These are phyloP conservation scores for Candidula unifasciata DNA, from an alignment of 2,888 invertebrate species.

Conservation along the genomic window DNA sequence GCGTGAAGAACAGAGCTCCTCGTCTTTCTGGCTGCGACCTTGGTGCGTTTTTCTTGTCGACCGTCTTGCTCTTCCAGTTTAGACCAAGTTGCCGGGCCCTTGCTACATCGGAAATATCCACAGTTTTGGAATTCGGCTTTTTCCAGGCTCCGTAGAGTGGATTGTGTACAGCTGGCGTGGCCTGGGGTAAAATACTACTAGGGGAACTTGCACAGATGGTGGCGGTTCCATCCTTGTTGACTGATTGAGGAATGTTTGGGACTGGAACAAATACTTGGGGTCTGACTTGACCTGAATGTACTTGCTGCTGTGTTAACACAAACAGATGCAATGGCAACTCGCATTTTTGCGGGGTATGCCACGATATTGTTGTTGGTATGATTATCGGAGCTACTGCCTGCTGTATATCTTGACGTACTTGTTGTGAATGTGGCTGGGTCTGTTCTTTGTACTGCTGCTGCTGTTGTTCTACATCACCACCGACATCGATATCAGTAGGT, in stretches of 20 bases:
- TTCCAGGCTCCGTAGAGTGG: conserved; percentile 23
- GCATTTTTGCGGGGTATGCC: neutral
- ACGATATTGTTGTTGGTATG: neutral
- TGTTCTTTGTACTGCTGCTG: neutral
- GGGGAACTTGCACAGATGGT: neutral
- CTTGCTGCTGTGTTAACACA: neutral
- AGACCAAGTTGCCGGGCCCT: neutral
- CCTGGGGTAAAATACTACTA: neutral
- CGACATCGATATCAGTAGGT: neutral
- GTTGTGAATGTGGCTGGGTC: neutral
- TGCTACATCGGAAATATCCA: conserved; percentile 36
- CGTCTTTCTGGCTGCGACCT: conserved; percentile 38
- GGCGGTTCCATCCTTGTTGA: neutral
- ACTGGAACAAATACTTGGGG: conserved; percentile 26
- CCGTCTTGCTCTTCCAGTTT: neutral
- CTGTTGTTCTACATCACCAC: neutral
- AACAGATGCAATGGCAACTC: conserved; percentile 5
- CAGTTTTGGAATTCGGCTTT: conserved; percentile 13
- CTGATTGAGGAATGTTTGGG: conserved; percentile 30
- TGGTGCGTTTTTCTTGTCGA: conserved; percentile 14
- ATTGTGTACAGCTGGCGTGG: neutral
- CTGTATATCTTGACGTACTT: neutral
- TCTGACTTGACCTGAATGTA: conserved; percentile 2
- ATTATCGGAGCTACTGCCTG: neutral
- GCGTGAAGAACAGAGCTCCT: conserved; percentile 46